A percentile compares a stretch with the other conserved stretches of the same genome.
Conservation (phyloP, 2,113 vertebrate species). For the Amphiprion percula region DNA sequence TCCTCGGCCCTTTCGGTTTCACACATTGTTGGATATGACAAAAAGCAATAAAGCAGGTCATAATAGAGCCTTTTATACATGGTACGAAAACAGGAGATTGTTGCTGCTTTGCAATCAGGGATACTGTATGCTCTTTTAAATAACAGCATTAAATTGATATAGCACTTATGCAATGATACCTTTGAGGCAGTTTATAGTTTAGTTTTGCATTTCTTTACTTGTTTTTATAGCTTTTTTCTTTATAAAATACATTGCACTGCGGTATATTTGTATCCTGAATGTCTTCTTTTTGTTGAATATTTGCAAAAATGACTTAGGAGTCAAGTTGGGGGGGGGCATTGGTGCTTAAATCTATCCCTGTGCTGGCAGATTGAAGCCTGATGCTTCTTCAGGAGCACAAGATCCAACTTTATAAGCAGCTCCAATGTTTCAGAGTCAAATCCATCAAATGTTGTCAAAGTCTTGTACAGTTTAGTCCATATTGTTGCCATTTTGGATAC, state of each 20-base stretch:
- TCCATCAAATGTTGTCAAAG: slow-evolving; percentile 64
- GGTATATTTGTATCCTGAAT: background rate
- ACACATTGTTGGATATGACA: slow-evolving; percentile 43
- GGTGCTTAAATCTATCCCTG: slow-evolving; percentile 49
- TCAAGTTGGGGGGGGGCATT: slow-evolving; percentile 26
- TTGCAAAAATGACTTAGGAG: slow-evolving; percentile 60
- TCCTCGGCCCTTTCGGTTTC: slow-evolving; percentile 38
- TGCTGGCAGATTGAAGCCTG: slow-evolving; percentile 43
- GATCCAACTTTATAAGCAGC: slow-evolving; percentile 36
- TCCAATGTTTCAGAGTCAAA: slow-evolving; percentile 27
- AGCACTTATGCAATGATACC: slow-evolving; percentile 12
- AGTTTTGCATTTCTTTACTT: background rate
- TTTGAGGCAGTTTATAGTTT: background rate
- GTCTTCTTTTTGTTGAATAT: slow-evolving; percentile 55
- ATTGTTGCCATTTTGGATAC: slow-evolving; percentile 73
- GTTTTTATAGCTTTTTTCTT: background rate
- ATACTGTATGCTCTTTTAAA: slow-evolving; percentile 20
- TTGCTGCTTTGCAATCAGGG: slow-evolving; percentile 9
- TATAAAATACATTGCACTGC: background rate
- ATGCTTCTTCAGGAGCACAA: slow-evolving; percentile 31
- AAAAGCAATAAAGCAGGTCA: slow-evolving; percentile 53
- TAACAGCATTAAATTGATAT: background rate
- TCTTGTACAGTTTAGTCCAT: slow-evolving; percentile 68
- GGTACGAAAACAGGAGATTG: slow-evolving; percentile 6
- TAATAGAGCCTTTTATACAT: slow-evolving; percentile 26